These are phyloP conservation scores for Himalopsyche tibetana DNA, from an alignment of 2,888 invertebrate species.

Conservation along the genomic window DNA sequence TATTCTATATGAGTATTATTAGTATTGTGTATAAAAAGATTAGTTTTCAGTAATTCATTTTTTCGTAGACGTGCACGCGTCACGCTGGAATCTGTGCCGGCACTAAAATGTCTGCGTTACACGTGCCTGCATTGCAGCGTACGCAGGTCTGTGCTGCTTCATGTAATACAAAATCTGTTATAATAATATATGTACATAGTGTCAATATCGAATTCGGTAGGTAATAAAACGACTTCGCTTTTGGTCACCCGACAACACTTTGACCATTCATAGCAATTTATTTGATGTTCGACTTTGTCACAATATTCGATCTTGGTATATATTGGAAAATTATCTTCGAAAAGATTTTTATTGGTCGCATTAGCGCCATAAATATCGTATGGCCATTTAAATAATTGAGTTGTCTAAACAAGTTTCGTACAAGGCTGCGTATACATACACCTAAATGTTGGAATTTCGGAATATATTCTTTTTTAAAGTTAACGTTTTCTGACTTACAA, in stretches of 20 bases:
- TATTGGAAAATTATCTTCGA: slow-evolving; percentile 46
- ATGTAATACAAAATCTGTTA: too few relatives aligned
- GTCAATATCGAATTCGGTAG: too few relatives aligned
- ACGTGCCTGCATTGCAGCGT: too few relatives aligned
- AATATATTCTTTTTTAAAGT: slow-evolving; percentile 3
- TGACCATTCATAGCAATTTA: slow-evolving; percentile 38
- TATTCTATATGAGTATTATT: too few relatives aligned
- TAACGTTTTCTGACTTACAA: slow-evolving; percentile 6
- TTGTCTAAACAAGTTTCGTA: slow-evolving; percentile 54
- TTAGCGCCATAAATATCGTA: slow-evolving; percentile 56
- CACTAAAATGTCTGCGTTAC: too few relatives aligned
- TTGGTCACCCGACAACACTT: not conserved
- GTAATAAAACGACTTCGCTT: too few relatives aligned
- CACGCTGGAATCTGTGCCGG: too few relatives aligned
- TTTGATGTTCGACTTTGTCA: slow-evolving; percentile 51
- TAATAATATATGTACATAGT: too few relatives aligned
- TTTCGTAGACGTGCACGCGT: too few relatives aligned
- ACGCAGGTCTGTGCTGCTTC: too few relatives aligned
- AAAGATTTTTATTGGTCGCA: slow-evolving; percentile 54
- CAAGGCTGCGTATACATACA: slow-evolving; percentile 19
- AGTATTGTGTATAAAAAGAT: too few relatives aligned
- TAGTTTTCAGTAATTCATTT: too few relatives aligned
- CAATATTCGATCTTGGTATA: slow-evolving; percentile 55
- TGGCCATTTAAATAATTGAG: slow-evolving; percentile 64
- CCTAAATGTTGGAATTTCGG: slow-evolving; percentile 1